Conservation (phyloP, 2,888 invertebrate species). For the Drosophila kokeensis region DNA sequence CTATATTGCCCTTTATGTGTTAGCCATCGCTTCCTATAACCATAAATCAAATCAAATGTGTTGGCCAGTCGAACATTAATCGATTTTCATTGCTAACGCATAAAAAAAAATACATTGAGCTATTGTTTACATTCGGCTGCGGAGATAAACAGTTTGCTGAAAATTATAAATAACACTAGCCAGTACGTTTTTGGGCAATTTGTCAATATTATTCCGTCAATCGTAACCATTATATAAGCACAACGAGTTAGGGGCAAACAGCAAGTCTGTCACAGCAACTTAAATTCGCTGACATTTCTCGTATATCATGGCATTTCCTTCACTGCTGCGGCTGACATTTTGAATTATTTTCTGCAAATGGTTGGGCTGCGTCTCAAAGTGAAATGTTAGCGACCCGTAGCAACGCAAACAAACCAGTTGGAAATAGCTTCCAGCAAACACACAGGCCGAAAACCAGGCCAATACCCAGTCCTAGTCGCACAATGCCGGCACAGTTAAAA, state of each 20-base stretch:
- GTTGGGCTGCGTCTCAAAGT: slow-evolving; percentile 41
- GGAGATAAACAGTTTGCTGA: slow-evolving; percentile 48
- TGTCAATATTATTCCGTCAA: slow-evolving; percentile 44
- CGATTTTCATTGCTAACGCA: slow-evolving; percentile 66
- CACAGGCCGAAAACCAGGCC: not conserved
- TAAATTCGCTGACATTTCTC: slow-evolving; percentile 66
- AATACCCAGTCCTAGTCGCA: not conserved
- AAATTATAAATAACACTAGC: slow-evolving; percentile 45
- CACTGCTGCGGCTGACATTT: slow-evolving; percentile 73
- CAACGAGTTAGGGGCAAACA: not conserved
- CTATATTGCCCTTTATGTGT: slow-evolving; percentile 31
- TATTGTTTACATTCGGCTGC: slow-evolving; percentile 45
- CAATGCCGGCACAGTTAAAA: slow-evolving; percentile 24
- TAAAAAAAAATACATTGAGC: slow-evolving; percentile 63
- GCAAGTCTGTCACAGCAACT: slow-evolving; percentile 30
- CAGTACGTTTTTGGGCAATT: slow-evolving; percentile 22
- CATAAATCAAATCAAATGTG: slow-evolving; percentile 72
- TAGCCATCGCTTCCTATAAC: slow-evolving; percentile 45
- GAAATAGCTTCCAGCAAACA: slow-evolving; percentile 10
- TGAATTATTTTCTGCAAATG: slow-evolving; percentile 74
- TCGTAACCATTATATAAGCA: slow-evolving; percentile 24
- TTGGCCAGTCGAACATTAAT: slow-evolving; percentile 62
- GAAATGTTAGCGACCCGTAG: slow-evolving; percentile 55
- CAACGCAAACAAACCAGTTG: slow-evolving; percentile 47
- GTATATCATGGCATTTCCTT: slow-evolving; percentile 52